Conservation (phyloP, 2,113 vertebrate species). For the Aramus guarauna region DNA sequence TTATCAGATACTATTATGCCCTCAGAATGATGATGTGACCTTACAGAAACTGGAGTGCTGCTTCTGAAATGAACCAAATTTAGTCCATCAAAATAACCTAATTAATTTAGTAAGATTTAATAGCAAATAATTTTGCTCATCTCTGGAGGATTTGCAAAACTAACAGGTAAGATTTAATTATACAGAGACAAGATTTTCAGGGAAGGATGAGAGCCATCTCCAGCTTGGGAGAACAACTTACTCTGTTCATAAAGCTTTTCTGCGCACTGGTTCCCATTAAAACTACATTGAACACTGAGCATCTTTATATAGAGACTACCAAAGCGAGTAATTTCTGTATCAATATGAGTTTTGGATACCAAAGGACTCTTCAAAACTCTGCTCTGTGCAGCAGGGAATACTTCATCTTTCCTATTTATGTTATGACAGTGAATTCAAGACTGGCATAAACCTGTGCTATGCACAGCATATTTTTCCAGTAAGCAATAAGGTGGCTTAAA, state of each 20-base stretch:
- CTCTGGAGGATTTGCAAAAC: neutral
- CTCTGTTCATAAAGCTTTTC: neutral
- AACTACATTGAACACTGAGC: neutral
- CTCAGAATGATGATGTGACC: neutral
- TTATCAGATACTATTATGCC: neutral
- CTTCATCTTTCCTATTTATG: neutral
- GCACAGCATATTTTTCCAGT: neutral
- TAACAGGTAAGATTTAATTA: neutral
- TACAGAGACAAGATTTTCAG: neutral
- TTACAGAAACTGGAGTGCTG: neutral
- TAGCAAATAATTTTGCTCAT: neutral
- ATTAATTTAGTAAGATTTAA: slow-evolving; percentile 31
- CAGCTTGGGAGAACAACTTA: neutral
- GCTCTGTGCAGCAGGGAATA: neutral
- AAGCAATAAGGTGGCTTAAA: neutral
- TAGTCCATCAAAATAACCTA: neutral
- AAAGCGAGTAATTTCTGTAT: neutral
- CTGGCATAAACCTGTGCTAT: neutral
- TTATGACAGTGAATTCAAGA: neutral
- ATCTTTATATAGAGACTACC: neutral
- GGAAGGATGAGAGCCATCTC: neutral
- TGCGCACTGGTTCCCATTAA: neutral
- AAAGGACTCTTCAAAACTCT: neutral
- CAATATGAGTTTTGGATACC: neutral
- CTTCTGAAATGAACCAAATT: neutral